A percentile compares a stretch with the other conserved stretches of the same genome.
Evolutionary conservation across 2,113 vertebrate species (phyloP).

Genomic region (Trochalopteron elliotii): DNA sequence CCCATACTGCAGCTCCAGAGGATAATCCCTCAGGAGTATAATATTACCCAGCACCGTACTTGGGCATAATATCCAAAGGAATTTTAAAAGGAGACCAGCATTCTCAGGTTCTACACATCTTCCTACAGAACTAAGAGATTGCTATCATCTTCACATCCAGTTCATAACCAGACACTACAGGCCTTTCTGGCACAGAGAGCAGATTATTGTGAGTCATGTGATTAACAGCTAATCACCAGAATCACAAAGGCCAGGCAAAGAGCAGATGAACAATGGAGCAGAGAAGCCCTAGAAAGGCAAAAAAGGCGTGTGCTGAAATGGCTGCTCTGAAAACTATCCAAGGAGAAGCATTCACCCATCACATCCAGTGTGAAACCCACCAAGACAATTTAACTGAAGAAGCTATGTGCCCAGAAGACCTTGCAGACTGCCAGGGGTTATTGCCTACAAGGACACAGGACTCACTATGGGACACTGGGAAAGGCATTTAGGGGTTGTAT

Average conservation of each 20-base stretch:
- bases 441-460: neutral
- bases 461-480: neutral
- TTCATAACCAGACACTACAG: neutral
- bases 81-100: neutral
- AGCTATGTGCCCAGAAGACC: neutral
- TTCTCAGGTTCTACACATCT: neutral
- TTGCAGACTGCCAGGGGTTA: neutral
- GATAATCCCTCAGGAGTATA: neutral
- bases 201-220: neutral
- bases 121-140: neutral
- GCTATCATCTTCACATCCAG: neutral
- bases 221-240: neutral
- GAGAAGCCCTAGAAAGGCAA: neutral
- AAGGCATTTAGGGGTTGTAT: neutral
- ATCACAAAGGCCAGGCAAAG: neutral
- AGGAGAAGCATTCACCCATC: neutral
- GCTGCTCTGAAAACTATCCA: neutral
- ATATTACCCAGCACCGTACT: neutral
- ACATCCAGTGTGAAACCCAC: neutral
- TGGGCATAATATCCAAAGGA: neutral
- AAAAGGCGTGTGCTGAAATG: accelerated
- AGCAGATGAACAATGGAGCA: neutral
- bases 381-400: neutral
- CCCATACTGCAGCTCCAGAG: neutral
- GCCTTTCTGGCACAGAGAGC: neutral